phyloP scores from a whole-genome alignment of 2,888 invertebrate species.

The Oligia fasciuncula region DNA sequence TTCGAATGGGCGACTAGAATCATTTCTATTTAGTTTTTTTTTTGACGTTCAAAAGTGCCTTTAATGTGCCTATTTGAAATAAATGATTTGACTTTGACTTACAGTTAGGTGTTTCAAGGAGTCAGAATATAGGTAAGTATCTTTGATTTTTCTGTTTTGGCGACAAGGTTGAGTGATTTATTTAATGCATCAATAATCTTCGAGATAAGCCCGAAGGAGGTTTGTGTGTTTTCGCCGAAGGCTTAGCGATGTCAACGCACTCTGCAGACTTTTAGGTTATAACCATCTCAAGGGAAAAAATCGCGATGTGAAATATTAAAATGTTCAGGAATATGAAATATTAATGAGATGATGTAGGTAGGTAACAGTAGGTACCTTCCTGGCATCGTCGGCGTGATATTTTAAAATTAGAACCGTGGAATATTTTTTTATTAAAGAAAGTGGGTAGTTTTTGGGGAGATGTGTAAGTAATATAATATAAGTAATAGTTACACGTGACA shows the following conservation, averaged over 20 bases:
- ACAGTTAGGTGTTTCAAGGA: neutral
- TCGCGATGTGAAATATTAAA: slow-evolving; percentile 39
- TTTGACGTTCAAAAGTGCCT: no score
- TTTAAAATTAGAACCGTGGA: slow-evolving; percentile 28
- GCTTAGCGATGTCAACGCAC: slow-evolving; percentile 37
- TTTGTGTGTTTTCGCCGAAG: slow-evolving; percentile 8
- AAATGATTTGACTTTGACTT: no score
- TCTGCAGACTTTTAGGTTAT: slow-evolving; percentile 19
- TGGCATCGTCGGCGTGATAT: neutral
- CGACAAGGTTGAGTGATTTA: neutral
- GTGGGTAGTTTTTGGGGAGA: neutral
- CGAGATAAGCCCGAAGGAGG: neutral
- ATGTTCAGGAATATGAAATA: slow-evolving; percentile 32
- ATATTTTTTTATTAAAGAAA: neutral
- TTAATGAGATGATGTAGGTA: slow-evolving; percentile 29
- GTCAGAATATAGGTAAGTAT: neutral
- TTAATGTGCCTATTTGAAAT: no score
- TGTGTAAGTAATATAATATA: neutral
- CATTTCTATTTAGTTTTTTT: no score
- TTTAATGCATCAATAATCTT: neutral
- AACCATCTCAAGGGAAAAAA: slow-evolving; percentile 33
- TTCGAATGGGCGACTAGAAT: no score
- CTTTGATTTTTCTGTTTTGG: neutral
- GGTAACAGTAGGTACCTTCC: neutral
- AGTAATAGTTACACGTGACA: neutral